A percentile compares a stretch with the other conserved stretches of the same genome.
These are phyloP conservation scores for Microctenopoma lineatum DNA, from an alignment of 2,797 vertebrate species.

Conservation along the genomic window DNA sequence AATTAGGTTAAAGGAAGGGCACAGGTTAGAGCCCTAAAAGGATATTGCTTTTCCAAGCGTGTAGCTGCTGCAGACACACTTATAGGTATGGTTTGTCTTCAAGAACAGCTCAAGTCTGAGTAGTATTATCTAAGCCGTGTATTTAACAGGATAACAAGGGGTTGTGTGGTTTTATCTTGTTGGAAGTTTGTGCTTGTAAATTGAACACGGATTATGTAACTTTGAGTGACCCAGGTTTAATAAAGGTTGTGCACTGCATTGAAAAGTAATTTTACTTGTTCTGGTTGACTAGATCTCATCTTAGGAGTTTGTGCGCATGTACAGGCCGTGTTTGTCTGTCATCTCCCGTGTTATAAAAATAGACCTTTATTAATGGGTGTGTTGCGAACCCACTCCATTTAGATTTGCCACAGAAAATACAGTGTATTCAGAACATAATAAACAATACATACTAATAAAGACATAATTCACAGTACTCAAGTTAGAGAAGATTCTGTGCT, in stretches of 20 bases:
- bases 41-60: constrained; percentile 34
- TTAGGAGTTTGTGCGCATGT: constrained; percentile 2
- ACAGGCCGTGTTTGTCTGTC: neutral
- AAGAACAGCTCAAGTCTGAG: constrained; percentile 14
- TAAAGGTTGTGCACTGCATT: neutral
- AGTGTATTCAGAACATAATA: neutral
- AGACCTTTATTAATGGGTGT: neutral
- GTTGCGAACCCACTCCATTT: neutral
- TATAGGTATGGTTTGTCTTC: constrained; percentile 15
- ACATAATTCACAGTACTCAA: neutral
- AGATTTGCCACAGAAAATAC: neutral
- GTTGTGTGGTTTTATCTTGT: constrained; percentile 10
- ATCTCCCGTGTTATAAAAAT: neutral
- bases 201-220: neutral
- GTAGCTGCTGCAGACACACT: neutral
- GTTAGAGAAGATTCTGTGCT: neutral
- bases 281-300: neutral
- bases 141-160: constrained; percentile 21
- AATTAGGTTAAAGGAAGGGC: constrained; percentile 47
- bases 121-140: constrained; percentile 22
- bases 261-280: neutral
- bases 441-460: neutral
- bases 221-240: neutral
- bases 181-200: constrained; percentile 25
- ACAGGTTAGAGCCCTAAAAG: constrained; percentile 43